Conservation (phyloP, 2,797 vertebrate genomes). For the Valencia hispanica region DNA sequence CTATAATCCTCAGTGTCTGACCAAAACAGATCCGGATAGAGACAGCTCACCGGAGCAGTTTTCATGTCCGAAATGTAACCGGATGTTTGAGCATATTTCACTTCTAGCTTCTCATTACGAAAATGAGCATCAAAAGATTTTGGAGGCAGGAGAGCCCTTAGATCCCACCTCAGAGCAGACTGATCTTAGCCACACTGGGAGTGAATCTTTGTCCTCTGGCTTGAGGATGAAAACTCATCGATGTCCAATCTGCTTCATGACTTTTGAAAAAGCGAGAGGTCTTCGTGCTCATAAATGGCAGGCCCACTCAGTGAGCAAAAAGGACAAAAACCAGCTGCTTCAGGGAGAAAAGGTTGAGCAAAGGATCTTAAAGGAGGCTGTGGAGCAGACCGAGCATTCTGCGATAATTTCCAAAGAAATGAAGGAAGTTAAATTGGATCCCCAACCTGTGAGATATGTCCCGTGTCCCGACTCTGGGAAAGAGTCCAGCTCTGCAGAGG, state of each 20-base stretch:
- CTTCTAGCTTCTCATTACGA: slow-evolving; percentile 56
- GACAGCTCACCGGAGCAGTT: slow-evolving; percentile 19
- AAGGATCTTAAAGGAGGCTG: background rate
- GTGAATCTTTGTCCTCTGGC: slow-evolving; percentile 6
- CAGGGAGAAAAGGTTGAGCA: slow-evolving; percentile 1
- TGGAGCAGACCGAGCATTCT: background rate
- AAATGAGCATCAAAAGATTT: slow-evolving; percentile 41
- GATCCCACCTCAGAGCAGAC: background rate
- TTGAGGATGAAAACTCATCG: slow-evolving; percentile 55
- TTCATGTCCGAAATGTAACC: slow-evolving; percentile 54
- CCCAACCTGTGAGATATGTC: slow-evolving; percentile 23
- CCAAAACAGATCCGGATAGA: slow-evolving; percentile 24
- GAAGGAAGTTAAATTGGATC: slow-evolving; percentile 17
- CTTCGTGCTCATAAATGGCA: slow-evolving; percentile 83
- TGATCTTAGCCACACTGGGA: background rate
- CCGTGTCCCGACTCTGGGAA: slow-evolving; percentile 55
- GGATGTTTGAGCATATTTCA: slow-evolving; percentile 56
- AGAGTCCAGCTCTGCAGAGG: slow-evolving; percentile 45
- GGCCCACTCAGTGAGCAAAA: slow-evolving; percentile 65
- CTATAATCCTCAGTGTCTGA: slow-evolving; percentile 64
- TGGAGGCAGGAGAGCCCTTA: slow-evolving; percentile 1
- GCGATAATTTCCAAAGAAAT: background rate
- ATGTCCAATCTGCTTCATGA: slow-evolving; percentile 76
- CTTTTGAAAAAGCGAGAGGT: slow-evolving; percentile 76
- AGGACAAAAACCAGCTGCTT: slow-evolving; percentile 25